phyloP scores from a whole-genome alignment of 2,888 invertebrate species.

The Ommatoiulus sabulosus region DNA sequence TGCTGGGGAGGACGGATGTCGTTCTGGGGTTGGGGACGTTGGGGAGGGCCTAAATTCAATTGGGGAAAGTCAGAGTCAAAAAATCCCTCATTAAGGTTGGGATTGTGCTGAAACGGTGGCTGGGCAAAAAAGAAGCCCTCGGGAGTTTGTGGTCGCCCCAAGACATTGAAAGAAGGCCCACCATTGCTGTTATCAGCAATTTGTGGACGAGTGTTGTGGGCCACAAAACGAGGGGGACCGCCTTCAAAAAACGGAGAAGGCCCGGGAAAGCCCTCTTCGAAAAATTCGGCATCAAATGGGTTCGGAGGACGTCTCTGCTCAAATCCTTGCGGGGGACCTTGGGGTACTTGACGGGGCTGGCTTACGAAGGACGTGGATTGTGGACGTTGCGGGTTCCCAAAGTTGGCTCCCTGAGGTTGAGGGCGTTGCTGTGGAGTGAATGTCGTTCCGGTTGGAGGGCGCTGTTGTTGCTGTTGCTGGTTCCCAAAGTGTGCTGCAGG shows the following conservation, averaged over 20 bases:
- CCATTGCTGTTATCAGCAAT: background rate
- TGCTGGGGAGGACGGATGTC: background rate
- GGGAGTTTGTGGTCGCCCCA: background rate
- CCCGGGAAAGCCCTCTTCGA: background rate
- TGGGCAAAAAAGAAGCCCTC: slow-evolving; percentile 29
- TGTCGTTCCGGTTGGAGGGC: background rate
- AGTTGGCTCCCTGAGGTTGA: background rate
- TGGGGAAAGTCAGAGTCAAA: slow-evolving; percentile 44
- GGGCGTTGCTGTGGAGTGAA: background rate
- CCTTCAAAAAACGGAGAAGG: background rate
- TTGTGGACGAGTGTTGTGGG: background rate
- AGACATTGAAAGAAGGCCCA: background rate
- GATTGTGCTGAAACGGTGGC: background rate
- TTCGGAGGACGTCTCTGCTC: background rate
- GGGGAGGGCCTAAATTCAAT: slow-evolving; percentile 36
- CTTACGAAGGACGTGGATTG: slow-evolving; percentile 6
- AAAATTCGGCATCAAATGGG: background rate
- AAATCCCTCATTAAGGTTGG: background rate
- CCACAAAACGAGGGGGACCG: background rate
- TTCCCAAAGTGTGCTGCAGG: background rate
- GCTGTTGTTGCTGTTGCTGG: background rate
- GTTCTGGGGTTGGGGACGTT: slow-evolving; percentile 46
- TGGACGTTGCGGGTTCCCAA: background rate
- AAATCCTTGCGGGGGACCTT: slow-evolving; percentile 1
- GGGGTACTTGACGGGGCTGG: background rate